These are phyloP conservation scores for Hylaea fasciaria DNA, from an alignment of 2,888 invertebrate genomes.

Conservation along the genomic window DNA sequence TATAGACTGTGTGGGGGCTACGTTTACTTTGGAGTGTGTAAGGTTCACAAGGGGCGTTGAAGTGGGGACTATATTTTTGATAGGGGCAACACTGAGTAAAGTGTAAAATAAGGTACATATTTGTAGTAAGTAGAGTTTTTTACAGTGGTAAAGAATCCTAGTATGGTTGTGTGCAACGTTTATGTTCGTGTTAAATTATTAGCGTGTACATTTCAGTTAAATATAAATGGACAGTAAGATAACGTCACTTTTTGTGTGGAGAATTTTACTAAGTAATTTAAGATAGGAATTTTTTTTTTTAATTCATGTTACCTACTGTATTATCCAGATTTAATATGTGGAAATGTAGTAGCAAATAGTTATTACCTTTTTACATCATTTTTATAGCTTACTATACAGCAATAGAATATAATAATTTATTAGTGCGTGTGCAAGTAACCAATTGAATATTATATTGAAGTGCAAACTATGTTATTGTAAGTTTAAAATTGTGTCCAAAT, in stretches of 20 bases:
- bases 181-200: background rate
- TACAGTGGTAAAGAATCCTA: background rate
- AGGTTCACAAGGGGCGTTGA: background rate
- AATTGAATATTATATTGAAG: background rate
- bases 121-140: background rate
- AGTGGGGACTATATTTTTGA: background rate
- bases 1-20: slow-evolving; percentile 11
- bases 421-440: slow-evolving; percentile 25
- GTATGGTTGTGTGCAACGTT: background rate
- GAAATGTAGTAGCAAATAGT: too few species aligned
- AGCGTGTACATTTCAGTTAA: background rate
- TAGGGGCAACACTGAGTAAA: background rate
- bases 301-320: too few species aligned
- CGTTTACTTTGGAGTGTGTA: background rate
- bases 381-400: too few species aligned
- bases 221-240: too few species aligned
- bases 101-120: background rate
- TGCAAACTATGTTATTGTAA: too few species aligned
- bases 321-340: too few species aligned
- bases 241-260: too few species aligned
- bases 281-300: too few species aligned
- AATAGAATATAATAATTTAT: background rate
- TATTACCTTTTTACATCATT: too few species aligned
- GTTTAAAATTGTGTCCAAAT: slow-evolving; percentile 6
- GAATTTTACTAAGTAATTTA: too few species aligned